phyloP scores from a whole-genome alignment of 2,113 vertebrate species.

The Sinocyclocheilus grahami region DNA sequence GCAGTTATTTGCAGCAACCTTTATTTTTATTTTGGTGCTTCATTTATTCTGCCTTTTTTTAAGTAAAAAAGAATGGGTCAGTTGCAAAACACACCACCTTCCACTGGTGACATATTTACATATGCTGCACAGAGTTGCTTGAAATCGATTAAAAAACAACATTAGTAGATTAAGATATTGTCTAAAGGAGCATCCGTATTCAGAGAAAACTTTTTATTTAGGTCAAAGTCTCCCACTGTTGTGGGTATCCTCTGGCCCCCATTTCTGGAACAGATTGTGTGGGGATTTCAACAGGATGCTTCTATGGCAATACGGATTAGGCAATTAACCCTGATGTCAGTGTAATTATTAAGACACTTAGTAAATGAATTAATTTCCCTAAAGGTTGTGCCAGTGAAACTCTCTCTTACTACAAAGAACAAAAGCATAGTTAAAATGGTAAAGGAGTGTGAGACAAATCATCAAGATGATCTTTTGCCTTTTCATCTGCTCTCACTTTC shows the following conservation, averaged over 20 bases:
- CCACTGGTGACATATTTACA: neutral
- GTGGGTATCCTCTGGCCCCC: slow-evolving; percentile 75
- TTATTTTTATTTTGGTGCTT: slow-evolving; percentile 3
- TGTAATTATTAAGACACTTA: slow-evolving; percentile 91
- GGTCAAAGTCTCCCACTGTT: slow-evolving; percentile 64
- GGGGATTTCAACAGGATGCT: slow-evolving; percentile 80
- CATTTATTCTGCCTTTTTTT: neutral
- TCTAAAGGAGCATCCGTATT: slow-evolving; percentile 42
- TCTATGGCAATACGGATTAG: slow-evolving; percentile 86
- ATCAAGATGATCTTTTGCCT: neutral
- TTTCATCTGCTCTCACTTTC: neutral
- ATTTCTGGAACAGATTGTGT: slow-evolving; percentile 84
- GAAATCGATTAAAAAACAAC: neutral
- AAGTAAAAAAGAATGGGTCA: neutral
- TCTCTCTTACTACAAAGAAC: slow-evolving; percentile 64
- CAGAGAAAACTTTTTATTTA: slow-evolving; percentile 61
- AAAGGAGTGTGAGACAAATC: slow-evolving; percentile 65
- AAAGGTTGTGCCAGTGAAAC: slow-evolving; percentile 81
- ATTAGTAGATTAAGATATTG: slow-evolving; percentile 8
- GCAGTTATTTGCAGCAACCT: slow-evolving; percentile 25
- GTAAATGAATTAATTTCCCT: slow-evolving; percentile 90
- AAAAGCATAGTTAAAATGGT: slow-evolving; percentile 72
- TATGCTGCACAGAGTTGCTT: neutral
- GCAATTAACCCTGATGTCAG: slow-evolving; percentile 94
- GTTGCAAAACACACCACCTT: neutral